Evolutionary conservation across 2,113 vertebrate species (phyloP).

Genomic region (Phocoena sinus): DNA sequence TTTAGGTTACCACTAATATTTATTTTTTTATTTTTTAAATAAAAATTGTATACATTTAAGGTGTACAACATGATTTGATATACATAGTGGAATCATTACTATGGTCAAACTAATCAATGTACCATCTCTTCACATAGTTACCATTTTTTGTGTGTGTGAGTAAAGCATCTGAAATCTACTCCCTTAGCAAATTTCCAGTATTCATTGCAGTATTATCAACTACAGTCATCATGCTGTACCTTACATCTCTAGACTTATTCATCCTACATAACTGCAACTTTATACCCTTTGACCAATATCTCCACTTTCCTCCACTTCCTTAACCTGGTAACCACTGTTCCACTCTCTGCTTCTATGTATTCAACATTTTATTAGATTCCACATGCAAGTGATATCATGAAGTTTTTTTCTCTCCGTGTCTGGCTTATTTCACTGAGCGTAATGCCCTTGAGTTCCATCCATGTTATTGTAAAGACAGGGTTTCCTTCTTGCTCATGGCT

Average conservation of each 20-base stretch:
- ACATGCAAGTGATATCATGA: neutral
- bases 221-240: neutral
- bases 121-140: neutral
- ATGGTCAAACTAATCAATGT: neutral
- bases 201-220: neutral
- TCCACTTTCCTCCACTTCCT: neutral
- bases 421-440: neutral
- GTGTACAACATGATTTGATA: neutral
- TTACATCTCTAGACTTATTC: neutral
- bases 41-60: neutral
- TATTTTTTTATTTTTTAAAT: neutral
- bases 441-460: too few relatives aligned
- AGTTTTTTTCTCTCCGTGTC: neutral
- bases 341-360: neutral
- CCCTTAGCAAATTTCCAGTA: neutral
- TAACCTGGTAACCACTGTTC: neutral
- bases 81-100: neutral
- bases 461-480: neutral
- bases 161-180: neutral
- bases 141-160: neutral
- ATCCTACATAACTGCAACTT: neutral
- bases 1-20: neutral
- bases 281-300: neutral
- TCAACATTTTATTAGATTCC: neutral
- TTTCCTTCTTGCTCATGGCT: neutral